Conservation (phyloP, 2,888 invertebrate genomes). For the Actias luna region DNA sequence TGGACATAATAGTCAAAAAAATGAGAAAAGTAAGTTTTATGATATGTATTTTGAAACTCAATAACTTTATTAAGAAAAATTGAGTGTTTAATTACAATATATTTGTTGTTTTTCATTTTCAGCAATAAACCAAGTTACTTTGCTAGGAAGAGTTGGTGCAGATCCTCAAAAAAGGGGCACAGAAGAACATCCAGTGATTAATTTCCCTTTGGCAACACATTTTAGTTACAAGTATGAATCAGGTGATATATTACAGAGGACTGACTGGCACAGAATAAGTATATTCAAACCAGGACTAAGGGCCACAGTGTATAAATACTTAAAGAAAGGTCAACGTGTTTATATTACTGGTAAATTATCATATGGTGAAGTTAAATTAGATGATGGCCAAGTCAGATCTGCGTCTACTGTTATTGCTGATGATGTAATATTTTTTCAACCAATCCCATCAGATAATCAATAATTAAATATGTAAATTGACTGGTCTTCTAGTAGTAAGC, state of each 20-base stretch:
- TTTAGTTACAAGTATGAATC: constrained; percentile 90
- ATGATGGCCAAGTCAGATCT: constrained; percentile 85
- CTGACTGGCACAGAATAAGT: constrained; percentile 95
- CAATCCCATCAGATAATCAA: constrained; percentile 22
- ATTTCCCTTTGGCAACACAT: constrained; percentile 95
- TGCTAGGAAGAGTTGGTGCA: constrained; percentile 93
- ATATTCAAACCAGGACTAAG: constrained; percentile 93
- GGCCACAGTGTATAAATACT: constrained; percentile 88
- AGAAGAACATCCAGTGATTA: constrained; percentile 91
- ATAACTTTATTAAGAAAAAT: background rate
- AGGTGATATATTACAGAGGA: constrained; percentile 91
- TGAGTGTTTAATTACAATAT: background rate
- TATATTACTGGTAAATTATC: constrained; percentile 91
- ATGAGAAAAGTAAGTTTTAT: constrained; percentile 63
- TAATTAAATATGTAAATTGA: background rate
- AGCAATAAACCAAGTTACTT: constrained; percentile 90
- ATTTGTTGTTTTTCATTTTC: constrained; percentile 28
- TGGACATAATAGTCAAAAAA: constrained; percentile 52
- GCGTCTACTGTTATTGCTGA: constrained; percentile 93
- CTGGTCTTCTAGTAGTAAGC: background rate
- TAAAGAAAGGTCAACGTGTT: constrained; percentile 93
- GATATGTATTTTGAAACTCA: background rate
- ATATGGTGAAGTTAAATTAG: constrained; percentile 92
- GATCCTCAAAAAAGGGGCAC: constrained; percentile 93
- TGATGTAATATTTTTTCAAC: constrained; percentile 91